Percentiles rank a stretch among this genome's conserved stretches.
phyloP scores from a whole-genome alignment of 2,888 invertebrate species.

The Polyploca ridens region DNA sequence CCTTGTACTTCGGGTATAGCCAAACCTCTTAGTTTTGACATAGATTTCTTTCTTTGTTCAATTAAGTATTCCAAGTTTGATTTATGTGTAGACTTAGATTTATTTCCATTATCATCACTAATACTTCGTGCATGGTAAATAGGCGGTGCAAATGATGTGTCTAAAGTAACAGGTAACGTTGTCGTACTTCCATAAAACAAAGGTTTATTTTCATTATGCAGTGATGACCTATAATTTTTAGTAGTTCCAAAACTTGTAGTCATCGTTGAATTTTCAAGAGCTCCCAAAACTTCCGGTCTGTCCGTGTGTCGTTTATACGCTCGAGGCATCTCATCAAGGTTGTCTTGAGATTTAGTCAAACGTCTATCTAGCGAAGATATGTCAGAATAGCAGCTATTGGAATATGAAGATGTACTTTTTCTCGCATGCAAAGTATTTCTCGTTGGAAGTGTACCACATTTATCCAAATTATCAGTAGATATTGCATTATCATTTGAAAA shows the following conservation, averaged over 20 bases:
- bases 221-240: conserved; percentile 41
- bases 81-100: conserved; percentile 77
- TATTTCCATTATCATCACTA: conserved; percentile 75
- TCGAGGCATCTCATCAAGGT: conserved; percentile 81
- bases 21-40: conserved; percentile 94
- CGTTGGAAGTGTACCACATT: conserved; percentile 71
- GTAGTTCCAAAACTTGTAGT: conserved; percentile 45
- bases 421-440: conserved; percentile 57
- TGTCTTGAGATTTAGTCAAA: conserved; percentile 77
- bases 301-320: conserved; percentile 66
- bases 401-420: conserved; percentile 60
- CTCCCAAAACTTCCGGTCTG: conserved; percentile 81
- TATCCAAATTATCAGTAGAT: conserved; percentile 71
- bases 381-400: conserved; percentile 59
- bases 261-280: conserved; percentile 66
- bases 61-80: conserved; percentile 89
- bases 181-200: conserved; percentile 78
- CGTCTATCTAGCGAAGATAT: conserved; percentile 73
- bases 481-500: conserved; percentile 86
- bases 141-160: conserved; percentile 58
- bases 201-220: conserved; percentile 63
- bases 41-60: conserved; percentile 92
- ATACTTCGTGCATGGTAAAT: conserved; percentile 73
- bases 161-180: conserved; percentile 61
- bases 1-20: conserved; percentile 92